A percentile compares a stretch with the other conserved stretches of the same genome.
phyloP scores from a whole-genome alignment of 1,140 invertebrate species.

The Nasonia giraulti region DNA sequence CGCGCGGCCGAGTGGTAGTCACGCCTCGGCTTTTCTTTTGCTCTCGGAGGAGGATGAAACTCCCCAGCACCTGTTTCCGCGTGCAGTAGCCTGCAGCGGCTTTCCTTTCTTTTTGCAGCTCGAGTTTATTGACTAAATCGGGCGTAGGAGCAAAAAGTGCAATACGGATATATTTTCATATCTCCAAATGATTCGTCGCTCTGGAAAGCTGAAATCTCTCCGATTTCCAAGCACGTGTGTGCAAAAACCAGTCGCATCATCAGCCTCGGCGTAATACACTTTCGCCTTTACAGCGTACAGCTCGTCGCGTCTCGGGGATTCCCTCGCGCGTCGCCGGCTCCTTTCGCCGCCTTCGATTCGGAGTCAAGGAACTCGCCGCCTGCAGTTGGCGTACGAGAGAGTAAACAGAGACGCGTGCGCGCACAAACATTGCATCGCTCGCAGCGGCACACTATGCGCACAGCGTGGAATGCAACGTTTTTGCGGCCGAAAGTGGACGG shows the following conservation, averaged over 20 bases:
- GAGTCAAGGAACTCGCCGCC: conserved; percentile 57
- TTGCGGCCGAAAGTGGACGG: background rate
- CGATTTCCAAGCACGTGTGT: background rate
- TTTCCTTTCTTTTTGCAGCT: too few relatives aligned
- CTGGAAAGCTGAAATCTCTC: too few relatives aligned
- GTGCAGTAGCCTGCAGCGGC: background rate
- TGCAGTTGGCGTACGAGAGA: conserved; percentile 32
- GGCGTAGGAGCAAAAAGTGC: background rate
- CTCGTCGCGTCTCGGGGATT: conserved; percentile 20
- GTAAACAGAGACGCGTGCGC: conserved; percentile 59
- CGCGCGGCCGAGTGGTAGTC: background rate
- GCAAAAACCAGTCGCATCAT: too few relatives aligned
- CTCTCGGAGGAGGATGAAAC: background rate
- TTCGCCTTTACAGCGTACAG: background rate
- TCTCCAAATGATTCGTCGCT: too few relatives aligned
- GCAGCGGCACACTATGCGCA: too few relatives aligned
- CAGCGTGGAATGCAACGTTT: background rate
- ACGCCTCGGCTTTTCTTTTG: conserved; percentile 6
- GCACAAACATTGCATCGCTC: background rate
- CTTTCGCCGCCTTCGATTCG: conserved; percentile 50
- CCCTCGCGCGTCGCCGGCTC: background rate
- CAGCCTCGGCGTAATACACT: background rate
- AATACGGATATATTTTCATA: too few relatives aligned
- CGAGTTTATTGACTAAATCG: background rate
- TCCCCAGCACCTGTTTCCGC: conserved; percentile 11